Base-by-base conservation (phyloP, 2,797 vertebrate genomes). In the Danionella dracula region DNA sequence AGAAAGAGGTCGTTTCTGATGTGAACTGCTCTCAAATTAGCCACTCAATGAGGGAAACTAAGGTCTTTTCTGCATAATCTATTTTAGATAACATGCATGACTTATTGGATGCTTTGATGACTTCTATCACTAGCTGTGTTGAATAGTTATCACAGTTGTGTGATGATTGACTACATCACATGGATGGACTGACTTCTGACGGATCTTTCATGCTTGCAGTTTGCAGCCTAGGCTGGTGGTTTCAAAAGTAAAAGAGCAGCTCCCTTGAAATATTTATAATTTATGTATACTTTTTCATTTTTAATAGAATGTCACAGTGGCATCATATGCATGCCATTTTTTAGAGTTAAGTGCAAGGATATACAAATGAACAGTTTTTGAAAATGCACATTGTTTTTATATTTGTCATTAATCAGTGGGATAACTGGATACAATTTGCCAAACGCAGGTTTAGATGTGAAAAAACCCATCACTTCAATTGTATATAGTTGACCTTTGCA, bases 81-180 rank as follows among this genome's bases (percentile, higher is more conserved):
- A n/a, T 35, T 38, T 41, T 8, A 23, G n/a, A 64, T 35, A 64
- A 23, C n/a, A 44, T 10, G n/a, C 48, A 63, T 51, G 48, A 15
- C 11, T 19, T n/a, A 41, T 41, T 1, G 9, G 6, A 35, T 8
- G 1, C 19, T 23, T 35, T 35, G 4, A 4, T 27, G 13, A n/a
- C 40, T 27, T 40, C 34, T 40, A 4, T n/a, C n/a, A 15, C 38
- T 40, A 16, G 35, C 20, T 27, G 5, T 23, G 23, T 23, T 27
- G 20, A 4, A 27, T 29, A 38, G 16, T 41, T n/a, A 3, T 54
- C 34, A 27, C 38, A 9, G 27, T 13, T 2, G 13, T 32, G 40
- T 3, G 2, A 19, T 34, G 32, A 54, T 64, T 53, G 6, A 54
- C 21, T 53, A 35, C 34, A 53, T 51, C 32, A 38, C 13, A 10